Conservation (phyloP, 2,888 invertebrate genomes). For the Invenusta paracnida region DNA sequence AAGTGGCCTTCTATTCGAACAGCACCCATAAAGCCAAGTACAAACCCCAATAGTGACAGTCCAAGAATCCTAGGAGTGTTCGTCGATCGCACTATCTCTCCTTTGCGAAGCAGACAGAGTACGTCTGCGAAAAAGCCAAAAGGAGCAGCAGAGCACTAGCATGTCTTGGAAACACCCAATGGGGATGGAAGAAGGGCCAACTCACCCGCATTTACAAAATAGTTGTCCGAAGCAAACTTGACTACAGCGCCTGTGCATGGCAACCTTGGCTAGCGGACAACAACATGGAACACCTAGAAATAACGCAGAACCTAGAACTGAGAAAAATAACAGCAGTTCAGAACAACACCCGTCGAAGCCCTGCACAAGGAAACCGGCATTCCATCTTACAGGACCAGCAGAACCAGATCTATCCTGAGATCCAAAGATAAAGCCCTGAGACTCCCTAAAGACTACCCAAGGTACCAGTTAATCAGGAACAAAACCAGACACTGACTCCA, state of each 20-base stretch:
- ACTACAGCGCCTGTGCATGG: background rate
- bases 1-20: background rate
- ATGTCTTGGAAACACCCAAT: background rate
- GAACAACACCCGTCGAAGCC: background rate
- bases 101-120: background rate
- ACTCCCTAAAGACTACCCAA: too few species aligned
- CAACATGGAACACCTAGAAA: background rate
- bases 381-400: background rate
- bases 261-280: background rate
- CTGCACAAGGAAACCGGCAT: background rate
- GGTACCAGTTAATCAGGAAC: too few species aligned
- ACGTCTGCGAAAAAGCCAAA: background rate
- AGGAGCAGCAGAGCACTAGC: background rate
- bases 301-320: background rate
- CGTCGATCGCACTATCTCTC: background rate
- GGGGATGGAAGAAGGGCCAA: background rate
- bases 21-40: background rate
- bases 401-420: too few species aligned
- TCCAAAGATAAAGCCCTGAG: too few species aligned
- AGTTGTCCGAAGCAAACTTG: too few species aligned
- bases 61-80: background rate
- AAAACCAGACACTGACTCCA: too few species aligned
- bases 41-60: background rate
- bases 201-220: background rate
- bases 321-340: conserved; percentile 2